Evolutionary conservation across 2,797 vertebrate species (phyloP).

Genomic region (Megalops cyprinoides): DNA sequence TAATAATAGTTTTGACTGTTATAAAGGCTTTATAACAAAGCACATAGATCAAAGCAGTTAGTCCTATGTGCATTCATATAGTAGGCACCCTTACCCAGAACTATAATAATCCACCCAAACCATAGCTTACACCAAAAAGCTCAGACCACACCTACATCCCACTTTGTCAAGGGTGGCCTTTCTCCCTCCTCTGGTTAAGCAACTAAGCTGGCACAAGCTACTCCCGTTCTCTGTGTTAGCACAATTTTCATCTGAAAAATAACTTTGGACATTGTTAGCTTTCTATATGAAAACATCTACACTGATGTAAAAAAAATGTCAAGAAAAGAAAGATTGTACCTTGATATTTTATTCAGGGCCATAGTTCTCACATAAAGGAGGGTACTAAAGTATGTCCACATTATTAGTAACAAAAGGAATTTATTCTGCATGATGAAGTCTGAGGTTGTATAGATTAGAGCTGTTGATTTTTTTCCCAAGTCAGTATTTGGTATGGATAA

Average conservation of each 20-base stretch:
- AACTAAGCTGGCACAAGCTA: background rate
- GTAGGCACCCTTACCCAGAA: no score
- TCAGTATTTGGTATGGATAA: no score
- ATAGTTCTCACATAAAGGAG: background rate
- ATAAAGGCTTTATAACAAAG: background rate
- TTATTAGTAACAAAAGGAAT: slow-evolving; percentile 2
- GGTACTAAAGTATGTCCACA: background rate
- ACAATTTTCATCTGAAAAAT: background rate
- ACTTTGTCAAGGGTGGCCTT: no score
- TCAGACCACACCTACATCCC: no score
- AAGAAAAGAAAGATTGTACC: background rate
- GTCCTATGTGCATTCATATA: no score
- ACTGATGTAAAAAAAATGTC: background rate
- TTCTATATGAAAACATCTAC: background rate
- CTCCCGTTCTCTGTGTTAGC: background rate
- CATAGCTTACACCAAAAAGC: no score
- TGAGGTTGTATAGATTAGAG: background rate
- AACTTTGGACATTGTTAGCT: background rate
- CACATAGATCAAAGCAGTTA: background rate
- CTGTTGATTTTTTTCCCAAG: no score
- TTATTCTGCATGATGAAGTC: no score
- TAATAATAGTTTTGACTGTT: no score
- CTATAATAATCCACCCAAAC: no score
- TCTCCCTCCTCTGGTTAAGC: background rate
- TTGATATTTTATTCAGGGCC: background rate